Base-by-base conservation (phyloP, 2,888 invertebrate genomes). In the Altica lythri region DNA sequence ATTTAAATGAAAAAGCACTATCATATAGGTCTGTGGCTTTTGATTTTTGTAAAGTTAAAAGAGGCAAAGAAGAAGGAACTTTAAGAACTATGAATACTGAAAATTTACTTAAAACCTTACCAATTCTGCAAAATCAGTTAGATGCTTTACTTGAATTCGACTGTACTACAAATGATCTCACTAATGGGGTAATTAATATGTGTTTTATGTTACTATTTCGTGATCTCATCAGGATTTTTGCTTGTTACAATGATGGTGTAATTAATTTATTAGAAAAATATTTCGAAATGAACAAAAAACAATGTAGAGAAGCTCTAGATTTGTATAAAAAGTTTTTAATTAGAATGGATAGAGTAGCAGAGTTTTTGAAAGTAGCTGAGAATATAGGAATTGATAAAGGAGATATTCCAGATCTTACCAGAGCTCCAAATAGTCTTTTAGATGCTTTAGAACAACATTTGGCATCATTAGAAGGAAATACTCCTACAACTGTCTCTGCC, bases 271-370 rank as follows among this genome's bases (percentile, higher is more conserved):
- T 99, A 78, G 99, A 99, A 81, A 99, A 99, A 79, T 99, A 95
- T 81, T 99, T 99, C 79, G 97, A 97, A 77, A 97, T 99, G 97
- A 98, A 97, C 80, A 99, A 98, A 79, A 99, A 99, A 79, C 95
- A 97, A 77, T 95, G 95, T 72, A 87, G 95, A 65, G 98, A 99
- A 73, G 98, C 97, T 66, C 84, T 99, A 77, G 98, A 99, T 76
- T 86, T 97, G 72, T 99, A 99, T 80, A 99, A 98, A 81, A 96
- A 95, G 80, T 99, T 99, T 81, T 86, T 99, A 70, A 95, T 96
- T 68, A 86, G 98, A 71, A 98, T 99, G 95, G 98, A 99, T 81
- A 88, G 95, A 78, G 98, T 99, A 57, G 95, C 94, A 53, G 98
- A 98, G 80, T 99, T 99, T 79, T 82, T 99, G 56, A 97, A 97